Evolutionary conservation across 2,797 vertebrate genomes (phyloP), one percentile per base, ranked within the genome.

Genomic region (Melanotaenia maccullochi): DNA sequence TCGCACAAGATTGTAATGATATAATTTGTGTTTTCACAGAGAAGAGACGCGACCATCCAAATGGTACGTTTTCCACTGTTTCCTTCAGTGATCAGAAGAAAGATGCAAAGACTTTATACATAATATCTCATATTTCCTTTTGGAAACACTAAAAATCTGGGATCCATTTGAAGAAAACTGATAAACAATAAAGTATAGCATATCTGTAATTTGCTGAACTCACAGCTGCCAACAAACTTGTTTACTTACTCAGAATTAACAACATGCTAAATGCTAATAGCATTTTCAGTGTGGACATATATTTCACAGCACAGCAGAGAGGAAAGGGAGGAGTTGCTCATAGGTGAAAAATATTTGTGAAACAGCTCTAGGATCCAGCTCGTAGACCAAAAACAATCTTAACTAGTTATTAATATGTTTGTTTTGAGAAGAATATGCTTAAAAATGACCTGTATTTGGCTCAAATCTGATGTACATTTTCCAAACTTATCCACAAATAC

Each of bases 31-130:
- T 92, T 82, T 94, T 89, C 70, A 87, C 96, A 97, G 96, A 97
- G 87, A 97, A 96, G 93, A 96, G 95, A 92, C 93, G 96, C 73
- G 96, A 96, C 59, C 93, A 95, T 81, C 88, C 91, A 78, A 97
- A 97, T 94, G 96, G 96, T 97, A 96, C 81, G 96, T 83, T 74
- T n/a, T 63, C 59, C 69, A 76, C 60, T 35, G 42, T 83, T 78
- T 85, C 59, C 63, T 73, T 47, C 42, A 75, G 63, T 62, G 9
- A 52, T 71, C 61, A 58, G 12, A 42, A 59, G 9, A 55, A 35
- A 68, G 16, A 51, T 68, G n/a, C 63, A 3, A 71, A 67, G 25
- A 49, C n/a, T 58, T 44, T 14, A 30, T 44, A 14, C 28, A 36
- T 58, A 32, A 5, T 0, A 18, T 47, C 28, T 32, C 42, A 32